Evolutionary conservation across 2,797 vertebrate species (phyloP).

Genomic region (Bradypus variegatus): DNA sequence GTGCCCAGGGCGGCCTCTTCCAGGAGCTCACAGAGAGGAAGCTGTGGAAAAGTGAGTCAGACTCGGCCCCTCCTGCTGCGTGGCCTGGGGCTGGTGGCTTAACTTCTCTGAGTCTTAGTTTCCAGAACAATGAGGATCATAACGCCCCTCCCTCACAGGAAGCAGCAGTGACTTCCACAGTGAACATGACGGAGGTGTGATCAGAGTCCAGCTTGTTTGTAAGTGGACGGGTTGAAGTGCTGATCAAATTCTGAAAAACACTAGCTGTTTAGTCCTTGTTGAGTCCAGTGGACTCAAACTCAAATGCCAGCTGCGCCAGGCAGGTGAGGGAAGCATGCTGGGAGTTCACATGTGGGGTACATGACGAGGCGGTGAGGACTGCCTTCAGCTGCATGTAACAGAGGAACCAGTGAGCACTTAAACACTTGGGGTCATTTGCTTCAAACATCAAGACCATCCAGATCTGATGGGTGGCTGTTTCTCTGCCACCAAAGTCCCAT

Average conservation of each 20-base stretch:
- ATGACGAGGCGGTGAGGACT: neutral
- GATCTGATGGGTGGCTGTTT: neutral
- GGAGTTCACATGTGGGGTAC: neutral
- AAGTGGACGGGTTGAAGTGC: neutral
- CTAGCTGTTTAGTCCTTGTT: neutral
- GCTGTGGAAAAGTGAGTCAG: neutral
- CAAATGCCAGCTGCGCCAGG: neutral
- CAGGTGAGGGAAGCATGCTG: neutral
- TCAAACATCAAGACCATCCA: neutral
- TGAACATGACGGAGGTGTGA: neutral
- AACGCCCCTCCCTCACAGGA: neutral
- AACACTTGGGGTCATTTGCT: neutral
- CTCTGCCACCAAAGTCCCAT: neutral
- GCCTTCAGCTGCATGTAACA: neutral
- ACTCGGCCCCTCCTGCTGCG: neutral
- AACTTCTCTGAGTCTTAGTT: neutral
- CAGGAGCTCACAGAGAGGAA: neutral
- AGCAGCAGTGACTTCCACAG: neutral
- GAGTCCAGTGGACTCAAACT: neutral
- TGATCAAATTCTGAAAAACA: neutral
- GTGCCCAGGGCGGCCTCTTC: neutral
- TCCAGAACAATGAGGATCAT: neutral
- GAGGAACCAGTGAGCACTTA: neutral
- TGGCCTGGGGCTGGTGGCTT: neutral
- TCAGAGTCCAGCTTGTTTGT: neutral